Base-by-base conservation (phyloP, 2,888 invertebrate species). In the Zaprionus lineosus region DNA sequence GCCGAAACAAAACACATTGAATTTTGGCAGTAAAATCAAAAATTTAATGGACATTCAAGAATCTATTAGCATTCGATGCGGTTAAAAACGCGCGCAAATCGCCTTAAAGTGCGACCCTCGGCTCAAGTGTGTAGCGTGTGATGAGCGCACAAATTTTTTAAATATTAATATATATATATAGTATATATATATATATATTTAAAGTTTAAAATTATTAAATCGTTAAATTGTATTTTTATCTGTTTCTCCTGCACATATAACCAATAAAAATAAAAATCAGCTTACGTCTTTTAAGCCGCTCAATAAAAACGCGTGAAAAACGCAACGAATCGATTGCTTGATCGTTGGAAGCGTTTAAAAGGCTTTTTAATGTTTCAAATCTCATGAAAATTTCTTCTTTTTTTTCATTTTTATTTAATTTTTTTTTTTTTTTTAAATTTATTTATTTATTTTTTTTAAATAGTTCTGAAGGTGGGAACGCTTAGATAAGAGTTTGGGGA, bases 1-100 rank as follows among this genome's bases (percentile, higher is more conserved):
- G 40, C 21, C 41, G 29, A 60, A 60, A 37, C 26, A 36, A 55
- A 41, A 15, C 37, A 16, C 28, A 31, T 48, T 39, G 18, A 14
- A 56, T 50, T 44, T 51, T 26, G 57, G 6, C 9, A 58, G 1
- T 34, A 46, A 46, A 50, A 55, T 33, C 51, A 5, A 0, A 34
- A 47, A 26, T 26, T 41, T 40, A 26, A 61, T 55, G 19, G 31
- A 31, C 7, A 21, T 29, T 0, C 16, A 8, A 26, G 3, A 48
- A 24, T 7, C 5, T 2, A 11, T 14, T 24, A 21, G 7, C 14
- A 28, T 61, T 66, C 28, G 39, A 7, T 11, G 56, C 43, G 36
- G 34, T 2, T 31, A 2, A 56, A 66, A 66, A 47, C 44, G 67
- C 53, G 28, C 26, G 2, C 6, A 36, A 44, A 19, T 5, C 43